Conservation (phyloP, 2,113 vertebrate genomes). For the Microcebus murinus region DNA sequence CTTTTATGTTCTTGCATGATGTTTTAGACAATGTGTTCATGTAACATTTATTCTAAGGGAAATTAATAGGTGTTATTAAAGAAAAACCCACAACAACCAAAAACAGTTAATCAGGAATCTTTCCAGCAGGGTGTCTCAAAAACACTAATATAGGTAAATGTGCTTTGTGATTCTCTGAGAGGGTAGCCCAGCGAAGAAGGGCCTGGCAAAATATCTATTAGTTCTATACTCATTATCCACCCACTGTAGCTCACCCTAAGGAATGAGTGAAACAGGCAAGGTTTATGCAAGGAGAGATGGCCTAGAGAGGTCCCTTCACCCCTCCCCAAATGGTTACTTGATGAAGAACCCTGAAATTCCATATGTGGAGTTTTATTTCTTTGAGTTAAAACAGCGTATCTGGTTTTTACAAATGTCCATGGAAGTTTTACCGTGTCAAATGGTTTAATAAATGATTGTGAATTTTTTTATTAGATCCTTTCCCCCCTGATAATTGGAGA, state of each 20-base stretch:
- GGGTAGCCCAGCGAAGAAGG: not conserved
- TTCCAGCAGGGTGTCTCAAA: not conserved
- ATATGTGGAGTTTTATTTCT: conserved; percentile 1
- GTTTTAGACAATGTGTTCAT: not conserved
- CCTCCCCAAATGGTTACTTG: not conserved
- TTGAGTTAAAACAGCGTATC: not conserved
- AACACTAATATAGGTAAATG: not conserved
- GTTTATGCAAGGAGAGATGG: not conserved
- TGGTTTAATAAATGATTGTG: not conserved
- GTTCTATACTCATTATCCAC: not conserved
- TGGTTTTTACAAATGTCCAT: not conserved
- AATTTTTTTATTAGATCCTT: not conserved
- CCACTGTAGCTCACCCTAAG: not conserved
- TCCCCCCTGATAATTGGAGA: not conserved
- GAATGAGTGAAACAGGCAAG: not conserved
- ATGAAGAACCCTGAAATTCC: not conserved
- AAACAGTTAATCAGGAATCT: not conserved
- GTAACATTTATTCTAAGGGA: not conserved
- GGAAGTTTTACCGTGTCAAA: not conserved
- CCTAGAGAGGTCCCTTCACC: not conserved
- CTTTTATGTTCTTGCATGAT: conserved; percentile 36
- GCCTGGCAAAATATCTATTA: not conserved
- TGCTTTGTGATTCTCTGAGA: not conserved
- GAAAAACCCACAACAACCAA: not conserved
- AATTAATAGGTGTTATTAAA: not conserved